These are phyloP conservation scores for Acropternis orthonyx DNA, from an alignment of 2,797 vertebrate species.

Conservation along the genomic window DNA sequence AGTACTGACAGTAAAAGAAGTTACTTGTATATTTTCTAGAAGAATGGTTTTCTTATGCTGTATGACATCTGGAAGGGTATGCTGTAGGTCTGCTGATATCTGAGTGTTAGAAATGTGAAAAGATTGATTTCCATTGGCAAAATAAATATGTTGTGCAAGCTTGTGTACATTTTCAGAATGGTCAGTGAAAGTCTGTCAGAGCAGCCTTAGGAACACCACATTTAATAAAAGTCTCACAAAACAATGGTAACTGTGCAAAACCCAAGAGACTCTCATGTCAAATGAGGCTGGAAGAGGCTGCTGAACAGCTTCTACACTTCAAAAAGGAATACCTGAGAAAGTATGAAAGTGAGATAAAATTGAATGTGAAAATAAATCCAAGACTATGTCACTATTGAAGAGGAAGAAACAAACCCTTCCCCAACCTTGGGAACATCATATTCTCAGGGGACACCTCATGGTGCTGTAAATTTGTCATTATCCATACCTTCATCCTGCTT, in stretches of 20 bases:
- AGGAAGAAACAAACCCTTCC: background rate
- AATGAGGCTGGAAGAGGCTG: background rate
- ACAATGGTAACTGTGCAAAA: background rate
- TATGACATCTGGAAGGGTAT: background rate
- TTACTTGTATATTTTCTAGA: background rate
- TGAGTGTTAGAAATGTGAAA: background rate
- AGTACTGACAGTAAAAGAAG: background rate
- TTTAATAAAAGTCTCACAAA: background rate
- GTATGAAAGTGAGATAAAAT: background rate
- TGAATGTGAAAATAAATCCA: background rate
- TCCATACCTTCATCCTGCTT: background rate
- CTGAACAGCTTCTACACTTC: background rate
- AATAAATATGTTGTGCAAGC: background rate
- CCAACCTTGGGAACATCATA: background rate
- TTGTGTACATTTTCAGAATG: background rate
- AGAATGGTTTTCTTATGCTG: background rate
- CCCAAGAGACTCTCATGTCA: background rate
- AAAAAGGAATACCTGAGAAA: background rate
- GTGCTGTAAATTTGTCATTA: background rate
- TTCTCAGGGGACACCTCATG: background rate
- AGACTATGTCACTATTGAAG: background rate
- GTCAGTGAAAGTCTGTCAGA: background rate
- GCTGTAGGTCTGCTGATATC: background rate
- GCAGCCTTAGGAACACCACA: background rate
- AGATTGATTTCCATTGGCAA: background rate